These are phyloP conservation scores for Melanotus villosus DNA, from an alignment of 2,888 invertebrate genomes.

Conservation along the genomic window DNA sequence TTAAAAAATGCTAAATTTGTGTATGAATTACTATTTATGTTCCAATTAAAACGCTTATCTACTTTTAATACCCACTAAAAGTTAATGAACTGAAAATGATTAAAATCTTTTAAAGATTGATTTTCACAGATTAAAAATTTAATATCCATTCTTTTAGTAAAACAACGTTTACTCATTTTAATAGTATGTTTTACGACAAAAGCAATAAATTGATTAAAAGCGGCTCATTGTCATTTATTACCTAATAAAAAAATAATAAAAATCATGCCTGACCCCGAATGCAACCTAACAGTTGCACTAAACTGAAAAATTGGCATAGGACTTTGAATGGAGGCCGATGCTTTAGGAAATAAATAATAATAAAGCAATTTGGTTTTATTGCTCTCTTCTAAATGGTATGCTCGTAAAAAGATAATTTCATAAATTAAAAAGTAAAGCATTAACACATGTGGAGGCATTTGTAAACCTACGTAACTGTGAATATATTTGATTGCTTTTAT, in stretches of 20 bases:
- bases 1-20: too few species aligned
- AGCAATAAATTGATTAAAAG: conserved; percentile 20
- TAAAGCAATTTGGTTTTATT: not conserved
- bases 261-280: not conserved
- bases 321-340: not conserved
- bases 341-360: not conserved
- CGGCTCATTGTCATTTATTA: conserved; percentile 15
- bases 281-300: not conserved
- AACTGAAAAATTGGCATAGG: conserved; percentile 4
- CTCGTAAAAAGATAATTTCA: not conserved
- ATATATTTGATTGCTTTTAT: too few species aligned
- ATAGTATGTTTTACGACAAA: conserved; percentile 5
- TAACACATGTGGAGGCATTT: too few species aligned
- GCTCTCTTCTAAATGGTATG: not conserved
- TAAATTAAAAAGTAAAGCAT: too few species aligned
- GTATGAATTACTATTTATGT: too few species aligned
- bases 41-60: too few species aligned
- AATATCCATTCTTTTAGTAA: not conserved
- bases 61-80: not conserved
- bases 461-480: too few species aligned
- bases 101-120: not conserved
- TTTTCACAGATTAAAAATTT: not conserved
- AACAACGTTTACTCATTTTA: too few species aligned
- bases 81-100: not conserved
- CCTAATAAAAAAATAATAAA: conserved; percentile 18